A percentile compares a stretch with the other conserved stretches of the same genome.
phyloP scores from a whole-genome alignment of 1,140 invertebrate species.

The Papilio aristodemus region DNA sequence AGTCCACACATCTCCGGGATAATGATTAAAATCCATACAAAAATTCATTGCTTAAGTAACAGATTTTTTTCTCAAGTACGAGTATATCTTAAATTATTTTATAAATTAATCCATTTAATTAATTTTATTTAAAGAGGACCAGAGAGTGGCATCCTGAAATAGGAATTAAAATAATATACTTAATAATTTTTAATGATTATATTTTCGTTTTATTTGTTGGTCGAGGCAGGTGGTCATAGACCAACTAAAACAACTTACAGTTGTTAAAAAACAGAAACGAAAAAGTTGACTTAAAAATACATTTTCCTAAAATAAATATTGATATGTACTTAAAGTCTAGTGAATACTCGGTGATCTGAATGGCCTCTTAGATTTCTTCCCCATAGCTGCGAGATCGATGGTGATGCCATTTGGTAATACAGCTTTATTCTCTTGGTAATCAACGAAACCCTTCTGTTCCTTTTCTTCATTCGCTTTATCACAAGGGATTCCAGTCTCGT shows the following conservation, averaged over 20 bases:
- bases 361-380: conserved; percentile 85
- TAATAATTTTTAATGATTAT: conserved; percentile 26
- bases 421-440: conserved; percentile 86
- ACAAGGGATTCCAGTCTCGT: conserved; percentile 86
- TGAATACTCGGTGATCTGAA: conserved; percentile 68
- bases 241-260: conserved; percentile 30
- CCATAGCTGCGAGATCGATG: conserved; percentile 85
- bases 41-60: too few species aligned
- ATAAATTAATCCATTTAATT: too few species aligned
- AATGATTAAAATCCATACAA: too few species aligned
- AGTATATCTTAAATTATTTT: too few species aligned
- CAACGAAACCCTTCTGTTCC: conserved; percentile 84
- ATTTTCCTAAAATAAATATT: conserved; percentile 76
- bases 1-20: too few species aligned
- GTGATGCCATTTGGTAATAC: conserved; percentile 86
- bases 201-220: conserved; percentile 27
- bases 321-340: conserved; percentile 57
- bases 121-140: too few species aligned
- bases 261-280: conserved; percentile 51
- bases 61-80: too few species aligned
- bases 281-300: conserved; percentile 59
- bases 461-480: conserved; percentile 83
- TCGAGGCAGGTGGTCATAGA: neutral
- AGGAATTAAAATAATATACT: neutral
- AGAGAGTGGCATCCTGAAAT: neutral